Evolutionary conservation across 1,140 invertebrate species (phyloP), one percentile per base, ranked within the genome.

Genomic region (Adelges cooleyi): DNA sequence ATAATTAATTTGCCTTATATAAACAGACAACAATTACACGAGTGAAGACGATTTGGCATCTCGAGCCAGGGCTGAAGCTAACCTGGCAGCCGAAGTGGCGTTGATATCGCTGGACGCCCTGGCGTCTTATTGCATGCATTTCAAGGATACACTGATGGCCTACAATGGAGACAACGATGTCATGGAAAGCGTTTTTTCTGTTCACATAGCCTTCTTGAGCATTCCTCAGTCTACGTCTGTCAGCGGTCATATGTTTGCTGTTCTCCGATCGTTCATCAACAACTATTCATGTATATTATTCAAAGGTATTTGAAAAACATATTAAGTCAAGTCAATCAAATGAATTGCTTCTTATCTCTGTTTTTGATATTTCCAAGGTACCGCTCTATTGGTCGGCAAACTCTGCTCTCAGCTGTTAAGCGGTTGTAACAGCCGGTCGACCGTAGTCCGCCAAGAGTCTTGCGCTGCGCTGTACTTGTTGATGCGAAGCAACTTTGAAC

Each of bases 401-500:
- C 80, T 94, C 49, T 92, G 92, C 70, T 86, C 87, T 70, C 86
- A 90, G 71, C 77, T 91, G 65, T 76, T 92, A 13, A 81, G 83
- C 70, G 86, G 86, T 70, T 91, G 88, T 72, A 89, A 87, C 71
- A 89, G 87, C 73, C 82, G 87, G 52, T 77, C 91, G 66, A 82
- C 84, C 65, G 84, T 81, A 50, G 82, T 91, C 36, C 80, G 92
- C 29, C 87, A 92, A 70, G 91, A 95, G 74, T 88, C 91, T 1
- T 92, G 90, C 71, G 90, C 90, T 62, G 82, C 93, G 9, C 77
- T 95, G 1, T 95, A 95, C 77, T 77, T 94, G 38, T 78, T 95
- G 20, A 93, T 95, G 90, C 81, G 91, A 67, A 89, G 87, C 71
- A 95, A 95, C 77, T 95, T 92, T 78, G 90, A 95, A 72, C 91